These are phyloP conservation scores for Physella acuta DNA, from an alignment of 1,140 invertebrate species.

Conservation along the genomic window DNA sequence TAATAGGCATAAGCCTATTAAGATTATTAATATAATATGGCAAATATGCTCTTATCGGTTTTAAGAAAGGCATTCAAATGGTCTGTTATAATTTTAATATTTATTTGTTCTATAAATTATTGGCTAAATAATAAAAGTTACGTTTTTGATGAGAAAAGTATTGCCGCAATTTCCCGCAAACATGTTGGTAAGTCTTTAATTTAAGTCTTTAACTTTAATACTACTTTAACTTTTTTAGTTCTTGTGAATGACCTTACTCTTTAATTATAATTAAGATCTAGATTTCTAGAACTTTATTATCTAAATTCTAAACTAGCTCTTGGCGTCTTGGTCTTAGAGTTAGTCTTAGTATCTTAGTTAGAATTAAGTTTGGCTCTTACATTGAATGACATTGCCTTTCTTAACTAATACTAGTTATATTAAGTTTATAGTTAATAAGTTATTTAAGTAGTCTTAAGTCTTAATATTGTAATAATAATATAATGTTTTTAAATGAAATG, in stretches of 20 bases:
- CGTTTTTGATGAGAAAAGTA: conserved; percentile 37
- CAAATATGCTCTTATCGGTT: too few species aligned
- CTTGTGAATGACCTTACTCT: not conserved
- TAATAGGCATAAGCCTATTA: too few species aligned
- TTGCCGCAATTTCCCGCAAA: conserved; percentile 41
- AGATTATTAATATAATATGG: too few species aligned
- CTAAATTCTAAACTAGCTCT: not conserved
- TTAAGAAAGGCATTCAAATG: conserved; percentile 29
- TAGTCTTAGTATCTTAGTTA: too few species aligned
- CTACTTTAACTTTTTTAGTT: too few species aligned
- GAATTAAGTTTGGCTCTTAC: too few species aligned
- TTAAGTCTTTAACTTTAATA: too few species aligned
- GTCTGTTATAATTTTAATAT: conserved; percentile 29
- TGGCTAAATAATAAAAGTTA: conserved; percentile 45
- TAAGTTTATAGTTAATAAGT: not conserved
- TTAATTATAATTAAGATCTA: not conserved
- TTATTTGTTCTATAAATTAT: conserved; percentile 42
- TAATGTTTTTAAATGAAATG: not conserved
- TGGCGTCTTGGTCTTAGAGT: not conserved
- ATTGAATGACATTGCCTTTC: too few species aligned
- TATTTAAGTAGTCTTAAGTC: not conserved
- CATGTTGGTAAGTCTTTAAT: conserved; percentile 37
- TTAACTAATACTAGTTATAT: not conserved
- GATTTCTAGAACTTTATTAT: not conserved
- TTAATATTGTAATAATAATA: not conserved